Percentiles rank a stretch among this genome's conserved stretches.
Conservation (phyloP, 2,113 vertebrate species). For the Sitta europaea region DNA sequence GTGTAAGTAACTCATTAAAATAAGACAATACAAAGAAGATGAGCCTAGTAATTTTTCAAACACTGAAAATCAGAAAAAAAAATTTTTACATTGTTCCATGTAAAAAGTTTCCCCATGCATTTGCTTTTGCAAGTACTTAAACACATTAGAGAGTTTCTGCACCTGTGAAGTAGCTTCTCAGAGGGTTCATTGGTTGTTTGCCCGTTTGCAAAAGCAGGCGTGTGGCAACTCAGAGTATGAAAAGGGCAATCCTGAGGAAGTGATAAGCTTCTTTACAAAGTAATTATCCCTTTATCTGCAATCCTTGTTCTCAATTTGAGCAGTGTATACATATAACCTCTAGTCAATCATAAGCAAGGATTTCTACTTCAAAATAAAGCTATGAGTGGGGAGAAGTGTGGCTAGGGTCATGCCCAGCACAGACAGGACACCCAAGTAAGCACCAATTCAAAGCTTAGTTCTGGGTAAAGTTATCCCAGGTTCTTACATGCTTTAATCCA, state of each 20-base stretch:
- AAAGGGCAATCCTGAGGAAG: not conserved
- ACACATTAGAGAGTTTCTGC: not conserved
- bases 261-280: not conserved
- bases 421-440: not conserved
- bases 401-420: not conserved
- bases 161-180: not conserved
- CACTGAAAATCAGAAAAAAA: not conserved
- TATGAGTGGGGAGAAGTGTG: not conserved
- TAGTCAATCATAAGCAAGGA: not conserved
- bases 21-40: not conserved
- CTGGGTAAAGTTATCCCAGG: not conserved
- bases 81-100: not conserved
- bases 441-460: not conserved
- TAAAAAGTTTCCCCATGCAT: not conserved
- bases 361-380: not conserved
- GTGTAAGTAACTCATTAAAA: not conserved
- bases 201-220: not conserved
- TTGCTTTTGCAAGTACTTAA: not conserved
- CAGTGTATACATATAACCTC: not conserved
- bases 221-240: not conserved
- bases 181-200: not conserved
- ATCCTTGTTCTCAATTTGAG: not conserved
- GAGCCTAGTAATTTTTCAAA: not conserved
- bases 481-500: not conserved
- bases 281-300: not conserved